These are phyloP conservation scores for Gambelia wislizenii DNA, from an alignment of 2,797 vertebrate genomes.

Conservation along the genomic window DNA sequence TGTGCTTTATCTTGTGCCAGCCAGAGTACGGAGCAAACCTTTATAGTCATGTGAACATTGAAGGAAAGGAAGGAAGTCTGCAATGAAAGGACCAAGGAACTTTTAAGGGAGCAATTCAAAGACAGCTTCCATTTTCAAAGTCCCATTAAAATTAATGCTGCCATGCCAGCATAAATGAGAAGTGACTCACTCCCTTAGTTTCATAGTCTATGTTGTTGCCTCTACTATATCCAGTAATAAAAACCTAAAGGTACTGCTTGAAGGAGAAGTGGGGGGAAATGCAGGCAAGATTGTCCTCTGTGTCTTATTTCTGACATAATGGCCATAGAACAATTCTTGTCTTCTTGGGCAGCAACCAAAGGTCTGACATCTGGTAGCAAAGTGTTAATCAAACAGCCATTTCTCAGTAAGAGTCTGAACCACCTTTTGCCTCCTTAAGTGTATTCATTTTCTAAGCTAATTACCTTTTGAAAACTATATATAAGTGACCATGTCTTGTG, in stretches of 20 bases:
- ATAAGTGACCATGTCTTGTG: not conserved
- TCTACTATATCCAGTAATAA: not conserved
- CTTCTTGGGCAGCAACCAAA: not conserved
- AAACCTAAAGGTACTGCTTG: not conserved
- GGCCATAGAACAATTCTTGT: not conserved
- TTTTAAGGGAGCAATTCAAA: slow-evolving; percentile 18
- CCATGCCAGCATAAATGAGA: not conserved
- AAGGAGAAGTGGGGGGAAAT: not conserved
- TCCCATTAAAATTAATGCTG: slow-evolving; percentile 8
- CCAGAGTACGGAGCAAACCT: not conserved
- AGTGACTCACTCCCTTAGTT: not conserved
- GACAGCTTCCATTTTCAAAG: not conserved
- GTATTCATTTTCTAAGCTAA: not conserved
- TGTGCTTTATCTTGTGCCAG: not conserved
- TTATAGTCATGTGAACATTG: slow-evolving; percentile 11
- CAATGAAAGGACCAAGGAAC: not conserved
- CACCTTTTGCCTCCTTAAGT: not conserved
- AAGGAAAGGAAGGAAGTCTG: slow-evolving; percentile 29
- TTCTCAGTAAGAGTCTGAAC: not conserved
- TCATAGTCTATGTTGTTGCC: not conserved
- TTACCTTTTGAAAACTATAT: slow-evolving; percentile 13
- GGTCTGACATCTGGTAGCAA: not conserved
- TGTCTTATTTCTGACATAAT: not conserved
- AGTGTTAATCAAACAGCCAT: not conserved
- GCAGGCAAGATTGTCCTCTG: not conserved